Evolutionary conservation across 2,797 vertebrate genomes (phyloP), one percentile per base, ranked within the genome.

Genomic region (Melanotaenia trifasciata): DNA sequence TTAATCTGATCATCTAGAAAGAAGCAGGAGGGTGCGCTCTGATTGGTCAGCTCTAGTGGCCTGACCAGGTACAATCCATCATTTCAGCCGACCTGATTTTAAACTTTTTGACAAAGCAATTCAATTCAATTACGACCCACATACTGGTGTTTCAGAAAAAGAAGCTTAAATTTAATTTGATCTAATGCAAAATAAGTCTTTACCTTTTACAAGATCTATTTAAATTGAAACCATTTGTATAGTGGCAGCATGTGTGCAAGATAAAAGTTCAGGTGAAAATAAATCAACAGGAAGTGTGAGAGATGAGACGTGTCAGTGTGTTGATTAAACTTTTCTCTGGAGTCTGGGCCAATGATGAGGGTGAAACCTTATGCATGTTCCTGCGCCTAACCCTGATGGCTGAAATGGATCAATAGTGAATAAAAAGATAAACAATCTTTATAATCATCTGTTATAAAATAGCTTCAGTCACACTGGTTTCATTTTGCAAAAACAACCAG

Each of bases 401-500:
- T 51, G 7, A 22, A 50, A 22, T 12, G 8, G n/a, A 3, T 22
- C 8, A 51, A 11, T n/a, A 50, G 8, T 50, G 20, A 2, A 50
- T 24, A 51, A 11, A 51, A 22, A 1, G 4, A 2, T n/a, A 30
- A 9, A 16, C 40, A 35, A 9, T 10, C 7, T 8, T 8, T 8
- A 35, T 10, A 8, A 43, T 22, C 4, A 16, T 32, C 8, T 12
- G 12, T 45, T 43, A 32, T 26, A 64, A 47, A 24, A 0, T 60
- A 53, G 11, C 62, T 36, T 62, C 22, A 36, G 63, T 54, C 63
- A 60, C 60, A 22, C 38, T 64, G 74, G 74, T 75, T 58, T 40
- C 59, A 30, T 50, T 71, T 45, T 3, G 4, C 64, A 79, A 45
- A 68, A 51, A 74, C 72, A 89, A 54, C 59, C 84, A 50, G 62